phyloP scores from a whole-genome alignment of 2,113 vertebrate species.

The Malaclemys terrapin region DNA sequence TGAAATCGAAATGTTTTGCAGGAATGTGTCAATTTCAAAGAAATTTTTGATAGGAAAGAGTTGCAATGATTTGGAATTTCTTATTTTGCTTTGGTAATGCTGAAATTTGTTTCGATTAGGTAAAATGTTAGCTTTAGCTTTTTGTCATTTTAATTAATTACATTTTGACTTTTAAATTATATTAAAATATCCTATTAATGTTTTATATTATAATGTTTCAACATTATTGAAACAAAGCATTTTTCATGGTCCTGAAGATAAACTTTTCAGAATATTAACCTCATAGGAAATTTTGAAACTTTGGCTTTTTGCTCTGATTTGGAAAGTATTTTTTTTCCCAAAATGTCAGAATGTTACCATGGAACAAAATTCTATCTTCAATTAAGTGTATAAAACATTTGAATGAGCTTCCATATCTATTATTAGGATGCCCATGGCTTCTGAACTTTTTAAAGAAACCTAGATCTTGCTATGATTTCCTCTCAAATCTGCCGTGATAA shows the following conservation, averaged over 20 bases:
- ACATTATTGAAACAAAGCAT: not conserved
- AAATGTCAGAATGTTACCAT: not conserved
- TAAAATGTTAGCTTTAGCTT: not conserved
- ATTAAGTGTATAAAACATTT: not conserved
- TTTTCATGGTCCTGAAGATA: not conserved
- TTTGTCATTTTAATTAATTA: not conserved
- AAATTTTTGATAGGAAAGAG: not conserved
- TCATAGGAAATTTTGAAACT: not conserved
- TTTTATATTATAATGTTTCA: not conserved
- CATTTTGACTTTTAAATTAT: rapidly evolving
- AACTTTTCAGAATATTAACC: not conserved
- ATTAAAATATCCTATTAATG: not conserved
- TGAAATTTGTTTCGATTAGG: not conserved
- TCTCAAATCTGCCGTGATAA: not conserved
- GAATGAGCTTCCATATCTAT: not conserved
- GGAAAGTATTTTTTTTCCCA: not conserved
- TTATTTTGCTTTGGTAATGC: not conserved
- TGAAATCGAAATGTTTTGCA: not conserved
- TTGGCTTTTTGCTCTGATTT: not conserved
- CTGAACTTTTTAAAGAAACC: not conserved
- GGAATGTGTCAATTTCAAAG: not conserved
- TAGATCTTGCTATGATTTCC: not conserved
- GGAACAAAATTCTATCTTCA: not conserved
- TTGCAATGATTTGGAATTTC: not conserved
- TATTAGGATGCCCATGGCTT: not conserved